These are phyloP conservation scores for Lordiphosa andalusiaca DNA, from an alignment of 2,888 invertebrate genomes.

Conservation along the genomic window DNA sequence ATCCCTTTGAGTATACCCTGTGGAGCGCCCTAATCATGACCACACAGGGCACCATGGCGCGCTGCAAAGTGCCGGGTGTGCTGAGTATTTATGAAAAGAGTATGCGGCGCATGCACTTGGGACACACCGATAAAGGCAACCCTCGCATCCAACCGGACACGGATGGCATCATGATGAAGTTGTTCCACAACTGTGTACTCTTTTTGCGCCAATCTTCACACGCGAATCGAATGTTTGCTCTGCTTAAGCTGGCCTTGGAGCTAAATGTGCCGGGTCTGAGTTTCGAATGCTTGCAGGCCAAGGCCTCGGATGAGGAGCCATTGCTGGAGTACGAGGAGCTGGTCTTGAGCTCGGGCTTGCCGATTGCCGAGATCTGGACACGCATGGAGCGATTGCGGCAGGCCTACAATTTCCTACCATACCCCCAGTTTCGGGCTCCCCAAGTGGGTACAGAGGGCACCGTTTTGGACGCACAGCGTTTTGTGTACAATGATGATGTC, in stretches of 20 bases:
- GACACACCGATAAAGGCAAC: conserved; percentile 30
- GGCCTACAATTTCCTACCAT: conserved; percentile 86
- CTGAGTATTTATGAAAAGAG: conserved; percentile 82
- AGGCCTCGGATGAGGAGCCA: conserved; percentile 67
- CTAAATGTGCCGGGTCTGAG: conserved; percentile 83
- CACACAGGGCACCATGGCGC: conserved; percentile 82
- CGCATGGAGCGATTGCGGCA: conserved; percentile 88
- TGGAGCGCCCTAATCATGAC: conserved; percentile 79
- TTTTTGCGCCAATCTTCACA: conserved; percentile 87
- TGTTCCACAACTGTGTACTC: conserved; percentile 80
- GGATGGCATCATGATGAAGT: conserved; percentile 80
- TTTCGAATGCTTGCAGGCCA: conserved; percentile 74
- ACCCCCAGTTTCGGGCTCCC: conserved; percentile 59
- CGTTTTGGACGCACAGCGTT: conserved; percentile 84
- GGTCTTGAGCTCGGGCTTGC: conserved; percentile 84
- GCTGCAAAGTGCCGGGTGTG: conserved; percentile 83
- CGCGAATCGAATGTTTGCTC: conserved; percentile 88
- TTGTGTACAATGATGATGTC: conserved; percentile 84
- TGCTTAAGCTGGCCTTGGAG: conserved; percentile 85
- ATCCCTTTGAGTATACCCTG: conserved; percentile 75
- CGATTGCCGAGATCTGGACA: conserved; percentile 87
- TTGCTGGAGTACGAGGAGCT: conserved; percentile 84
- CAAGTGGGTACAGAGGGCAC: conserved; percentile 29
- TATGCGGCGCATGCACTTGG: conserved; percentile 78
- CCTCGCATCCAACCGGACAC: conserved; percentile 23